Conservation (phyloP, 1,140 invertebrate genomes). For the Cheumatopsyche charites region DNA sequence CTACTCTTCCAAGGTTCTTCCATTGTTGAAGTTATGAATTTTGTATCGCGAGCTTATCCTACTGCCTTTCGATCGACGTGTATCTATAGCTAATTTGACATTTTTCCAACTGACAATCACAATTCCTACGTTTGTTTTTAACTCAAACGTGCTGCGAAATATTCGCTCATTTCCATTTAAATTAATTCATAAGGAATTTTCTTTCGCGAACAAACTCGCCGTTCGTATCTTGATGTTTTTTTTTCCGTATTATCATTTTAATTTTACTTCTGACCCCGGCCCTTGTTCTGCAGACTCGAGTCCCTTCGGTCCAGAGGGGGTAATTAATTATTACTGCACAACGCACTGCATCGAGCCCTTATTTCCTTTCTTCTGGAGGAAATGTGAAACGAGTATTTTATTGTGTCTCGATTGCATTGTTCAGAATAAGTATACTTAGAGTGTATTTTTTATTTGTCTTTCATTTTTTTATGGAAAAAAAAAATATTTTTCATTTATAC, state of each 20-base stretch:
- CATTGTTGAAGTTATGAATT: slow-evolving; percentile 18
- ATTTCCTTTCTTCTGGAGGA: background rate
- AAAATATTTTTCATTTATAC: background rate
- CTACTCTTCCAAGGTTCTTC: background rate
- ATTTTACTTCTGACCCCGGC: slow-evolving; percentile 25
- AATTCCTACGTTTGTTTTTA: too few relatives aligned
- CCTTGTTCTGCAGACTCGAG: slow-evolving; percentile 14
- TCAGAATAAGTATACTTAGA: too few relatives aligned
- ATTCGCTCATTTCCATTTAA: slow-evolving; percentile 42
- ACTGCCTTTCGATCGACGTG: background rate
- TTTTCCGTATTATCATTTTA: slow-evolving; percentile 37
- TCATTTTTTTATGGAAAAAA: background rate
- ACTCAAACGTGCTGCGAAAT: background rate
- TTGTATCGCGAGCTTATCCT: slow-evolving; percentile 4
- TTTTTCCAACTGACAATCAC: too few relatives aligned
- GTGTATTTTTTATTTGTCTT: background rate
- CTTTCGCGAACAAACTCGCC: slow-evolving; percentile 16
- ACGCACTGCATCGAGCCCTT: slow-evolving; percentile 4
- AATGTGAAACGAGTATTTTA: slow-evolving; percentile 7
- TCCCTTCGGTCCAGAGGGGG: slow-evolving; percentile 16
- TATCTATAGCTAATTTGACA: background rate
- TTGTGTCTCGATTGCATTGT: background rate
- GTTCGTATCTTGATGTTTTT: slow-evolving; percentile 45
- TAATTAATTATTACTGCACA: slow-evolving; percentile 47
- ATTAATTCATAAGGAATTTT: slow-evolving; percentile 44